These are phyloP conservation scores for Eudyptes chrysolophus DNA, from an alignment of 2,113 vertebrate genomes.

Conservation along the genomic window DNA sequence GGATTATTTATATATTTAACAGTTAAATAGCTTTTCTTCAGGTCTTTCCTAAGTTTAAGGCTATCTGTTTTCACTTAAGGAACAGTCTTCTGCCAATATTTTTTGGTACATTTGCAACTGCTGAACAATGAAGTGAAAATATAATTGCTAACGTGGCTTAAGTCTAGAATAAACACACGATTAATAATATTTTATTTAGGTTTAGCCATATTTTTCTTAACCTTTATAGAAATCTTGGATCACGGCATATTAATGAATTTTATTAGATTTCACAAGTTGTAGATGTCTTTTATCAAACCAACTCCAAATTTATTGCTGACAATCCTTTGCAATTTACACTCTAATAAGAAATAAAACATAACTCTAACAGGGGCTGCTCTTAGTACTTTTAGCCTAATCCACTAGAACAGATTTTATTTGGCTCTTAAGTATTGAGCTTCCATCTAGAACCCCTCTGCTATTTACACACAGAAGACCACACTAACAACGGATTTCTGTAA, in stretches of 20 bases:
- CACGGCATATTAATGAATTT: constrained; percentile 62
- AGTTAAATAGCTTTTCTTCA: constrained; percentile 52
- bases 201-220: constrained; percentile 53
- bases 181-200: constrained; percentile 61
- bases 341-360: constrained; percentile 33
- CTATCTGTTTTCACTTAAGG: constrained; percentile 73
- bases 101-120: constrained; percentile 68
- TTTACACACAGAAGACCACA: not conserved
- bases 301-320: not conserved
- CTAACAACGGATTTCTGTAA: not conserved
- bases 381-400: constrained; percentile 1
- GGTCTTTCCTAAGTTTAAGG: constrained; percentile 26
- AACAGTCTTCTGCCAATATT: constrained; percentile 48
- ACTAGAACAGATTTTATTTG: constrained; percentile 29
- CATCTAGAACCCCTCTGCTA: not conserved
- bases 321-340: constrained; percentile 33
- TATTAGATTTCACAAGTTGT: constrained; percentile 57
- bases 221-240: constrained; percentile 56
- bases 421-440: not conserved
- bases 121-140: constrained; percentile 67
- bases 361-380: constrained; percentile 1
- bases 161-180: constrained; percentile 51
- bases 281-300: constrained; percentile 47
- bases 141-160: constrained; percentile 14
- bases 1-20: constrained; percentile 27